Evolutionary conservation across 1,140 invertebrate genomes (phyloP), one percentile per base, ranked within the genome.

Genomic region (Battus philenor): DNA sequence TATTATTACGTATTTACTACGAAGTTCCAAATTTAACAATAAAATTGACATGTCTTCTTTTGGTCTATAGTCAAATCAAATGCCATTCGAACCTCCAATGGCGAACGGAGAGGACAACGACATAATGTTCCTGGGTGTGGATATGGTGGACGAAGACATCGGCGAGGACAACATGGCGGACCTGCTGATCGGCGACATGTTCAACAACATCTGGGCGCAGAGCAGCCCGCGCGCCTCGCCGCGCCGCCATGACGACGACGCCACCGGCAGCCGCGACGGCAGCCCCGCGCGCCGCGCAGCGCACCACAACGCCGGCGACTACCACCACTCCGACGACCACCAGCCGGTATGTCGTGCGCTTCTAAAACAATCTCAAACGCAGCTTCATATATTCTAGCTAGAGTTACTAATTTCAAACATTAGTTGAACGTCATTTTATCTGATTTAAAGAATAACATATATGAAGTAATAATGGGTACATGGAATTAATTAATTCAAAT

Each of bases 31-130:
- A n/a, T n/a, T n/a, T n/a, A n/a, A 20, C 18, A 20, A 2, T 6
- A 20, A 20, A 20, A 20, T 20, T 20, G 6, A 20, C 18, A 3
- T 20, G 2, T 3, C 18, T 6, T 20, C 2, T 38, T 17, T 2
- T 5, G 17, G 18, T 32, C 54, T 60, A 1, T 61, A 95, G 93
- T 95, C 94, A 10, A 94, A 94, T 33, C 95, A 95, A 69, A 93
- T 93, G 39, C 92, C 94, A 36, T 95, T 95, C 86, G 93, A 94
- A 62, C 90, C 92, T 53, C 93, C 94, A 55, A 92, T 93, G 57
- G 92, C 91, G 57, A 91, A 90, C 56, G 90, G 91, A 36, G 92
- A 93, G 55, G 92, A 90, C 16, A 93, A 94, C 65, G 93, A 94
- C 59, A 76, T 20, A 3, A 20, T 83, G 68, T 81, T 95, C 15